Evolutionary conservation across 2,888 invertebrate genomes (phyloP).

Genomic region (Lacanobia wlatinum): DNA sequence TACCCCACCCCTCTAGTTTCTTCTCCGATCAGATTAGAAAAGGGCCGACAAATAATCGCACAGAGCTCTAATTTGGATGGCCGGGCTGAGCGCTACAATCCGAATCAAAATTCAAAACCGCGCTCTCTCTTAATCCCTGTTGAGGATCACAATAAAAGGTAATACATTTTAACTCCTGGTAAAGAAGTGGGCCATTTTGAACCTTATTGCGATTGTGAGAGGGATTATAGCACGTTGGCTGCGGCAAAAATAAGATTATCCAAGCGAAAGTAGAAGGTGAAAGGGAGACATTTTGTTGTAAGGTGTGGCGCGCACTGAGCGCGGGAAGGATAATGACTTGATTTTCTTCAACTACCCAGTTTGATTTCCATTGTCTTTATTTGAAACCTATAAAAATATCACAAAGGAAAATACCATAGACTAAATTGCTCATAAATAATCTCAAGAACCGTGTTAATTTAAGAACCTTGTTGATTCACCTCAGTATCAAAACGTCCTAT

Average conservation of each 20-base stretch:
- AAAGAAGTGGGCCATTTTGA: constrained; percentile 72
- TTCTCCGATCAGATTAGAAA: constrained; percentile 73
- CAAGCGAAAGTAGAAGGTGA: constrained; percentile 91
- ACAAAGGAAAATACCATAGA: too few species aligned
- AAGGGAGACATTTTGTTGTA: constrained; percentile 89
- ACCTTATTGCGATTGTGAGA: constrained; percentile 75
- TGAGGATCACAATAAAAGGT: constrained; percentile 91
- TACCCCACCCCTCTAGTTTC: constrained; percentile 66
- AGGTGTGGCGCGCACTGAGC: constrained; percentile 73
- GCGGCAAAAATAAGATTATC: constrained; percentile 88
- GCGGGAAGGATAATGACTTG: constrained; percentile 58
- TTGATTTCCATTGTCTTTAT: neutral
- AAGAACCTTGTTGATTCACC: too few species aligned
- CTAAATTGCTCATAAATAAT: too few species aligned
- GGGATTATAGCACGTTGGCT: constrained; percentile 77
- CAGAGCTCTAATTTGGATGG: constrained; percentile 85
- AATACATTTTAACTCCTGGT: constrained; percentile 89
- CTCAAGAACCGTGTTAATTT: too few species aligned
- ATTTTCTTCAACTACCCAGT: constrained; percentile 36
- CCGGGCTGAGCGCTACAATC: constrained; percentile 84
- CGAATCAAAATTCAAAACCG: constrained; percentile 91
- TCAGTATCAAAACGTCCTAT: too few species aligned
- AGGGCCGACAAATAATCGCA: constrained; percentile 79
- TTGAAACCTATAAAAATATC: neutral
- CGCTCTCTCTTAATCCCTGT: constrained; percentile 91